These are phyloP conservation scores for Capra hircus DNA, from an alignment of 2,113 vertebrate species.

Conservation along the genomic window DNA sequence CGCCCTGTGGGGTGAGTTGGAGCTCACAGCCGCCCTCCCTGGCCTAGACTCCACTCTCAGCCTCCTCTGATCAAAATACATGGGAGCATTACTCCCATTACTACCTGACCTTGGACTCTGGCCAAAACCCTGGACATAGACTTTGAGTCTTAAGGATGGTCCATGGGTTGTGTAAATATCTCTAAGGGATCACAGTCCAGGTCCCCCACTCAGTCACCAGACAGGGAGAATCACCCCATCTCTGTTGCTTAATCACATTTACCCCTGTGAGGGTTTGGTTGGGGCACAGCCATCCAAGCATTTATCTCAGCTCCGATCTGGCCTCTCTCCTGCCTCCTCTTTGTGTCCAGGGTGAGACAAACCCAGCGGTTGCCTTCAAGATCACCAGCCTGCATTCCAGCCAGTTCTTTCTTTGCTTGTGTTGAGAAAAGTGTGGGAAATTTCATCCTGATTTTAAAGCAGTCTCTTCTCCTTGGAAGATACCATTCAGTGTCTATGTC, in stretches of 20 bases:
- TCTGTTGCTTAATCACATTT: neutral
- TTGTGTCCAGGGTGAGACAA: neutral
- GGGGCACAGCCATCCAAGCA: accelerated
- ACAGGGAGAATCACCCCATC: accelerated
- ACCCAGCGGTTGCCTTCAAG: neutral
- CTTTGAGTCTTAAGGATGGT: neutral
- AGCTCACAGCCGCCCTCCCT: neutral
- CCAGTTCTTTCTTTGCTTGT: neutral
- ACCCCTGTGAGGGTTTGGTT: accelerated
- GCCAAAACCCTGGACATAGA: neutral
- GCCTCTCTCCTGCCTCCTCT: neutral
- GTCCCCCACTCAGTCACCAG: neutral
- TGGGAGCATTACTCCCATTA: neutral
- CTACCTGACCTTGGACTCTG: slow-evolving; percentile 32
- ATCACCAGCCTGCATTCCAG: accelerated
- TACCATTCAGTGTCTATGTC: slow-evolving; percentile 70
- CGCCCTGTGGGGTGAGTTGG: slow-evolving; percentile 74
- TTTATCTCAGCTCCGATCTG: neutral
- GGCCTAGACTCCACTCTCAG: neutral
- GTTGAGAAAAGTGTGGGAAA: neutral
- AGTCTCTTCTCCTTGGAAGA: slow-evolving; percentile 63
- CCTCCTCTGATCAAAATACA: slow-evolving; percentile 37
- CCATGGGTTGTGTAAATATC: neutral
- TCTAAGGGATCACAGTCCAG: neutral
- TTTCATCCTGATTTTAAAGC: slow-evolving; percentile 36